Percentiles rank a stretch among this genome's conserved stretches.
Conservation (phyloP, 92 coral and sea anemone genomes). For the Zoanthus sociatus region DNA sequence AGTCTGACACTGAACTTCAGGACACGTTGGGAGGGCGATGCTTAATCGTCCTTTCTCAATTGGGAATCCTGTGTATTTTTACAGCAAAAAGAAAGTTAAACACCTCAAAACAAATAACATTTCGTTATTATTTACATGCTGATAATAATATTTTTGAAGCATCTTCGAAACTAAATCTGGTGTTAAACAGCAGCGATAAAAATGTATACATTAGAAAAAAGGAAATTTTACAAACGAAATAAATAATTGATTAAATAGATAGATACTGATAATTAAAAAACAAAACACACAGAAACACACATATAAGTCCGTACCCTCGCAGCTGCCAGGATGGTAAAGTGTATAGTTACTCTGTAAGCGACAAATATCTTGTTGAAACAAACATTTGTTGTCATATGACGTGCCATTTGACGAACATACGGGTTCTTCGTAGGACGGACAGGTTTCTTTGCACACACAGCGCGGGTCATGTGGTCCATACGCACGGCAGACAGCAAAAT, state of each 20-base stretch:
- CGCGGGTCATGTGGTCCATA: conserved; percentile 67
- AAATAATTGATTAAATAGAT: too few species aligned
- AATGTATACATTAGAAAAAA: not conserved
- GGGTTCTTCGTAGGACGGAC: too few species aligned
- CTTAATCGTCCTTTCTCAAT: too few species aligned
- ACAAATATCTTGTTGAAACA: conserved; percentile 63
- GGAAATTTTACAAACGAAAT: too few species aligned
- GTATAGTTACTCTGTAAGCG: conserved; percentile 46
- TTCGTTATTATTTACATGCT: not conserved
- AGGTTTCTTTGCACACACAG: conserved; percentile 42
- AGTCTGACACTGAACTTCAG: too few species aligned
- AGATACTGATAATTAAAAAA: not conserved
- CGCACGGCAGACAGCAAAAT: conserved; percentile 65
- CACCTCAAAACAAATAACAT: too few species aligned
- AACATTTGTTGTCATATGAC: not conserved
- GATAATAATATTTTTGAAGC: not conserved
- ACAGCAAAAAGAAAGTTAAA: too few species aligned
- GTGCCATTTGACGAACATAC: too few species aligned
- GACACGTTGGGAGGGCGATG: too few species aligned
- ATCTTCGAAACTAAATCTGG: too few species aligned
- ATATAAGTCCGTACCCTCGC: conserved; percentile 57
- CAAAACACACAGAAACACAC: not conserved
- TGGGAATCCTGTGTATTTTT: too few species aligned
- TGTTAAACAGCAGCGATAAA: not conserved
- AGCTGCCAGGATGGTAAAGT: conserved; percentile 73